Conservation (phyloP, 2,113 vertebrate genomes). For the Cololabis saira region DNA sequence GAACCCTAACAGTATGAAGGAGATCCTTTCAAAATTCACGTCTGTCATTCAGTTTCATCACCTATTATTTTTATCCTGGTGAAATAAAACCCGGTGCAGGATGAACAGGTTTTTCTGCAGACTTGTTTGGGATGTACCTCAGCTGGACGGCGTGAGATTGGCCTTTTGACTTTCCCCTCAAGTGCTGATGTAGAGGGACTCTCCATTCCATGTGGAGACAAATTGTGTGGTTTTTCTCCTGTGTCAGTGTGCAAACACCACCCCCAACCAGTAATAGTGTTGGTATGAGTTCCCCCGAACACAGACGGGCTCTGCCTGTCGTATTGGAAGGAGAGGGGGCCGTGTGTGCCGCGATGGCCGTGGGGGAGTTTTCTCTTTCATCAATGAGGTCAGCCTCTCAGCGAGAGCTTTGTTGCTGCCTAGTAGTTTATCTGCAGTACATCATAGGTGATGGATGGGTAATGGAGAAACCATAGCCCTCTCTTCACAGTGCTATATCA, state of each 20-base stretch:
- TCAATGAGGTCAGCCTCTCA: constrained; percentile 69
- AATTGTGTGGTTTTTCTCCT: constrained; percentile 64
- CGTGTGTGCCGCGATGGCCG: constrained; percentile 38
- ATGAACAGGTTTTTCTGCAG: neutral
- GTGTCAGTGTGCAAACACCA: constrained; percentile 41
- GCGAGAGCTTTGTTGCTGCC: constrained; percentile 64
- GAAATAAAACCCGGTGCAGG: constrained; percentile 4
- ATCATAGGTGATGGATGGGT: constrained; percentile 60
- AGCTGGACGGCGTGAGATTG: constrained; percentile 14
- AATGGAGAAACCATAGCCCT: constrained; percentile 53
- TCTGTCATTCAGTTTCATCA: neutral
- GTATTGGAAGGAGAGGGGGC: constrained; percentile 49
- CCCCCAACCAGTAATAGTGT: constrained; percentile 56
- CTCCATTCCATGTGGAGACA: constrained; percentile 56
- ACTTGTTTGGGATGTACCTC: constrained; percentile 18
- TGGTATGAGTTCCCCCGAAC: constrained; percentile 58
- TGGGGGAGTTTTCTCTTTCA: constrained; percentile 68
- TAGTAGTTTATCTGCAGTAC: constrained; percentile 62
- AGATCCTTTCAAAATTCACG: no score
- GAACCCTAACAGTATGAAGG: no score
- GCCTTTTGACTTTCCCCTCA: constrained; percentile 46
- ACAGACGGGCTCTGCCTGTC: constrained; percentile 54
- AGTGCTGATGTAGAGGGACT: constrained; percentile 21
- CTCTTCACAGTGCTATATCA: constrained; percentile 54
- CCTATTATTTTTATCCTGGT: neutral